phyloP scores from a whole-genome alignment of 2,888 invertebrate species.

The Oxyteleia sp. region DNA sequence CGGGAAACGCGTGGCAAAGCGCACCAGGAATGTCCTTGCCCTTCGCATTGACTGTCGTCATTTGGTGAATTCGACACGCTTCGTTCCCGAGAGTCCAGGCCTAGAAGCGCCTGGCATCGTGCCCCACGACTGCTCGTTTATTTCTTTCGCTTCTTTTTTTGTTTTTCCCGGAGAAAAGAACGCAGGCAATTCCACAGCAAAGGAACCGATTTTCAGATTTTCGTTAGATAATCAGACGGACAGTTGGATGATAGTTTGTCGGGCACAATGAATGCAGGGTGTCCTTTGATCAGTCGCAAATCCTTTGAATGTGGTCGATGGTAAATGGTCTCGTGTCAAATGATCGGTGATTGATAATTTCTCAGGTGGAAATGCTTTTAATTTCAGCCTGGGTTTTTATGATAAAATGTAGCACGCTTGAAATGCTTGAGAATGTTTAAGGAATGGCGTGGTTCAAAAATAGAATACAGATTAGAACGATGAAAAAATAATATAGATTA shows the following conservation, averaged over 20 bases:
- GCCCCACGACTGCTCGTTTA: slow-evolving; percentile 41
- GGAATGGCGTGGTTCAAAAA: too few relatives aligned
- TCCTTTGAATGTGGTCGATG: slow-evolving; percentile 33
- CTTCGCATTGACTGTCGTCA: slow-evolving; percentile 42
- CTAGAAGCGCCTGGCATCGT: background rate
- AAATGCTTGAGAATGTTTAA: too few relatives aligned
- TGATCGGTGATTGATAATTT: slow-evolving; percentile 29
- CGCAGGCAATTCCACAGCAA: background rate
- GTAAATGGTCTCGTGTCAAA: slow-evolving; percentile 2
- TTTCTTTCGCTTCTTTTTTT: slow-evolving; percentile 52
- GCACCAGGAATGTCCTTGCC: slow-evolving; percentile 53
- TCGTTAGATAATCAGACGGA: slow-evolving; percentile 34
- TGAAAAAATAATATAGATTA: too few relatives aligned
- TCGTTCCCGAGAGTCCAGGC: slow-evolving; percentile 10
- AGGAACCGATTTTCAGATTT: slow-evolving; percentile 37
- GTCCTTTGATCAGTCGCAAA: slow-evolving; percentile 41
- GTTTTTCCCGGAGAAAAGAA: slow-evolving; percentile 42
- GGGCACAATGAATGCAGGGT: slow-evolving; percentile 1
- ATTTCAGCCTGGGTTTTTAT: background rate
- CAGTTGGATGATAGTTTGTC: slow-evolving; percentile 24
- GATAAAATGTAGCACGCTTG: too few relatives aligned
- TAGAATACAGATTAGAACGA: too few relatives aligned
- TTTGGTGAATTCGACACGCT: slow-evolving; percentile 66
- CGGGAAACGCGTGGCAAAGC: slow-evolving; percentile 76
- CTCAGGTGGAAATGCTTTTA: background rate